Evolutionary conservation across 2,113 vertebrate species (phyloP).

Genomic region (Anthoscopus minutus): DNA sequence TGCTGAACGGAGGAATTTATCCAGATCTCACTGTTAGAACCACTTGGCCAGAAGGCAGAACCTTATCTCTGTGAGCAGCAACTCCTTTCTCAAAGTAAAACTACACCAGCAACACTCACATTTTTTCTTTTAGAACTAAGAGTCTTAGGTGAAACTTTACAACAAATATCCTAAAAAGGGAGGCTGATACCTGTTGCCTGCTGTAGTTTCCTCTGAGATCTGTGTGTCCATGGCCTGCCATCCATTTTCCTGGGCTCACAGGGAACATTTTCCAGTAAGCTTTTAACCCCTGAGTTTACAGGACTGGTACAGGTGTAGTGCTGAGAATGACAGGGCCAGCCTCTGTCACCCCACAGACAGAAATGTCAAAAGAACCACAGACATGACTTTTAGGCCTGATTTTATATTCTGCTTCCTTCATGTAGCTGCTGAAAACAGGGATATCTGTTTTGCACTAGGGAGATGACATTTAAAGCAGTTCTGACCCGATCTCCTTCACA

Average conservation of each 20-base stretch:
- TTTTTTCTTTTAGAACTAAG: not conserved
- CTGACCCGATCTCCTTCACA: conserved; percentile 33
- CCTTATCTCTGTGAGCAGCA: conserved; percentile 15
- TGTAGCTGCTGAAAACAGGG: conserved; percentile 23
- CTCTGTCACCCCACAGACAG: conserved; percentile 11
- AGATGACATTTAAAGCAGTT: conserved; percentile 48
- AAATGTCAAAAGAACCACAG: conserved; percentile 33
- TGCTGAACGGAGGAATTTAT: not conserved
- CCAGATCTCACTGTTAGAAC: not conserved
- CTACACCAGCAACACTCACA: not conserved
- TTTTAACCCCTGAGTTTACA: not conserved
- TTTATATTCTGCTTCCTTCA: conserved; percentile 32
- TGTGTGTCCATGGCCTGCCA: not conserved
- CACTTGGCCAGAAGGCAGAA: conserved; percentile 9
- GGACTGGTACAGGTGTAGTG: conserved; percentile 45
- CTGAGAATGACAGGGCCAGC: not conserved
- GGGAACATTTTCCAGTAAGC: conserved; percentile 27
- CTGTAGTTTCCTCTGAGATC: not conserved
- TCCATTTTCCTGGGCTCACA: not conserved
- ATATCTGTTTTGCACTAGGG: conserved; percentile 42
- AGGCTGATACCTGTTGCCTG: not conserved
- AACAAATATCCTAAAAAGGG: not conserved
- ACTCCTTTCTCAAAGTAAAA: not conserved
- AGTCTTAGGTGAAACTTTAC: not conserved
- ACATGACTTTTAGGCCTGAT: conserved; percentile 16